Evolutionary conservation across 2,888 invertebrate species (phyloP), one percentile per base, ranked within the genome.

Genomic region (Ptychoptera albimana): DNA sequence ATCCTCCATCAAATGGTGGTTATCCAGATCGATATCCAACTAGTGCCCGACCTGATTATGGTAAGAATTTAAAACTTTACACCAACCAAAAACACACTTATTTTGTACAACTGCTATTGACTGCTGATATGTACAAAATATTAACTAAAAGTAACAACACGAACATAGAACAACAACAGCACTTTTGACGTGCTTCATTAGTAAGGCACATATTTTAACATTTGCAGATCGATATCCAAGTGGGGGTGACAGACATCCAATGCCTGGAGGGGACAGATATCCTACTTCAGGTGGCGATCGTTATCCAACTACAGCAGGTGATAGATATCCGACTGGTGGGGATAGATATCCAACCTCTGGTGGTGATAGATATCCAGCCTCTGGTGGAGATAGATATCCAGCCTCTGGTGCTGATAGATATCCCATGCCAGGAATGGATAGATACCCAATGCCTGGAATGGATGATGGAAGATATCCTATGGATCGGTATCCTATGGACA

Each of bases 401-500:
- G 10, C 42, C 16, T 50, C 58, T 16, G 56, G 59, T 23, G 66
- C 65, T 44, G 44, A 47, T 29, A 59, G 67, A 32, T 69, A 66
- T 50, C 68, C 71, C 36, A 66, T 66, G 32, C 50, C 49, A 13
- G 57, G 54, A 13, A 51, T 53, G 2, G 57, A 59, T 37, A 53
- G 57, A 43, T 60, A 57, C 49, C 59, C 61, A 13, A 23, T 23
- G 23, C 23, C 3, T 37, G 47, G 5, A 16, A 48, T 6, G 60
- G 60, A n/a, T 48, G 57, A 62, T 2, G 74, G 71, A 53, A 66
- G 72, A 30, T 74, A 72, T 52, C 74, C 76, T 44, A 69, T 64
- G 44, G 69, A 63, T 47, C 59, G 67, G 35, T 69, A 66, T 50
- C 68, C 71, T 5, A 23, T 46, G 43, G 68, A 68, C 55, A 61